Base-by-base conservation (phyloP, 2,113 vertebrate species). In the Vicugna pacos region DNA sequence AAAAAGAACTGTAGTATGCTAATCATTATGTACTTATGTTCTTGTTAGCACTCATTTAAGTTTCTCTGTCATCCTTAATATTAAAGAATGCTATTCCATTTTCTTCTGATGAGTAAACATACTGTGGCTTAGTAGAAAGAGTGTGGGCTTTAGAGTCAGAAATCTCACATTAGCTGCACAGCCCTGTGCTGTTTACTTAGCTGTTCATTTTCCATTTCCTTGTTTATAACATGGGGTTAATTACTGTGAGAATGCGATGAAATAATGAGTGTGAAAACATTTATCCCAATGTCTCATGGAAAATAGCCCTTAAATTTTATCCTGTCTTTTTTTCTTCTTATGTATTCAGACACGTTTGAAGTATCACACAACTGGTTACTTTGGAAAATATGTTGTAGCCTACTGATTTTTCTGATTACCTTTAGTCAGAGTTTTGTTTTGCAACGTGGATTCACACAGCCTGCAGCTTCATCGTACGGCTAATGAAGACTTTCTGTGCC, bases 261-360 rank as follows among this genome's bases (percentile, higher is more conserved):
- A 81, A 77, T 62, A 95, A 32, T 70, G 67, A 88, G 64, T 76
- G 14, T 76, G 22, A 88, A 95, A 91, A 75, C 42, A 56, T 80
- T 52, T 92, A 48, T 67, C 91, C 26, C 60, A 88, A 2, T 86
- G 13, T 80, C 69, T 88, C 80, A 69, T 91, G 65, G 46, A 96
- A 91, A 96, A 92, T 35, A 48, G 26, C 5, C 70, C 65, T 95
- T 87, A 87, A 22, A 76, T 93, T 62, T 98, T 80, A 50, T 54
- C 26, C 19, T 64, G 28, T 32, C 3, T 28, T 22, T 11, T 46
- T 26, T 65, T 32, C 30, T 93, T 73, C 26, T 84, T 90, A 19
- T 24, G 9, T 94, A 75, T 93, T 79, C 28, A 93, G 64, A 82
- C n/a, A 92, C 17, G 32, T 62, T 93, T 72, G 65, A 91, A 86